Percentiles rank a stretch among this genome's conserved stretches.
phyloP scores from a whole-genome alignment of 2,888 invertebrate genomes.

The Dryadula phaetusa region DNA sequence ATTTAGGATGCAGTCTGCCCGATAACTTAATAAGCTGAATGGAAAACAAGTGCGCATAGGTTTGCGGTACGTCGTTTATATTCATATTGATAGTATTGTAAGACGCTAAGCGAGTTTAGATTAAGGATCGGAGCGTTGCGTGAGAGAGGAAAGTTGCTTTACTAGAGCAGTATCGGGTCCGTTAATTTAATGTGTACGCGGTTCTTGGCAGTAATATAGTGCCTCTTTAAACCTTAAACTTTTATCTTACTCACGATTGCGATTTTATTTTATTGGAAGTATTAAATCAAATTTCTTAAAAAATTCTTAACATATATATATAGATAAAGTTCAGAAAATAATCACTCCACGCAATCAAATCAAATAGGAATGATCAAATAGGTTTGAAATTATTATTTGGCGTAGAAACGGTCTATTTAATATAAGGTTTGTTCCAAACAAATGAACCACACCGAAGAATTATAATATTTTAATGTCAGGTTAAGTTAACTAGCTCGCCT shows the following conservation, averaged over 20 bases:
- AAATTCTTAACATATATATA: too few relatives aligned
- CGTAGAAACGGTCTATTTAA: too few relatives aligned
- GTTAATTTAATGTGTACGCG: conserved; percentile 42
- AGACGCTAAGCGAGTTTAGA: conserved; percentile 42
- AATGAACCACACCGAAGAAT: too few relatives aligned
- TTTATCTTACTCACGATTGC: neutral
- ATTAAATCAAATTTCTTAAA: neutral
- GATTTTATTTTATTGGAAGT: neutral
- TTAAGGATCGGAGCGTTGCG: conserved; percentile 48
- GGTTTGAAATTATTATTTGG: too few relatives aligned
- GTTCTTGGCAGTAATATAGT: conserved; percentile 32
- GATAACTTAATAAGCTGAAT: conserved; percentile 42
- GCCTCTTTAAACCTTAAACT: conserved; percentile 23
- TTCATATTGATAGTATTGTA: conserved; percentile 43
- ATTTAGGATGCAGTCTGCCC: conserved; percentile 50
- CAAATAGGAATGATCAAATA: too few relatives aligned
- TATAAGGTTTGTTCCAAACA: too few relatives aligned
- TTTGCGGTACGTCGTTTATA: conserved; percentile 33
- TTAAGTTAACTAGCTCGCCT: too few relatives aligned
- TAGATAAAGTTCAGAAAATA: too few relatives aligned
- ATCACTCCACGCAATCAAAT: too few relatives aligned
- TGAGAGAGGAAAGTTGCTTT: conserved; percentile 45
- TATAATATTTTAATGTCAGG: too few relatives aligned
- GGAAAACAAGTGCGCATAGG: conserved; percentile 32
- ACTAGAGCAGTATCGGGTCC: conserved; percentile 35